Evolutionary conservation across 2,797 vertebrate genomes (phyloP).

Genomic region (Megalops cyprinoides): DNA sequence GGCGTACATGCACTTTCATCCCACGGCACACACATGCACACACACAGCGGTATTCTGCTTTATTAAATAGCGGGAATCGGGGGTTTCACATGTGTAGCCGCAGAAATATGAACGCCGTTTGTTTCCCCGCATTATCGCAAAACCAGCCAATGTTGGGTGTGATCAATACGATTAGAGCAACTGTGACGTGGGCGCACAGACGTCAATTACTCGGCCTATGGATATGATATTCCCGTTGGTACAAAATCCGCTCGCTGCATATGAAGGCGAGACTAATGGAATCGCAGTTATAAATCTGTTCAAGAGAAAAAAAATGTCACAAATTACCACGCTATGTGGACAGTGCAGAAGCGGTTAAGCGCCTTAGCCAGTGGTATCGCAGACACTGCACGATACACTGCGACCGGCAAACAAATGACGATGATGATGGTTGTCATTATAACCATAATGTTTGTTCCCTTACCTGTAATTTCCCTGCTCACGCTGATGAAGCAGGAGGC

Average conservation of each 20-base stretch:
- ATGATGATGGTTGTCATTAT: neutral
- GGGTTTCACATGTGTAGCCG: neutral
- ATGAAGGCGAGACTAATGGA: neutral
- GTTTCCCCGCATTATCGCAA: neutral
- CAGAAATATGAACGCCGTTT: neutral
- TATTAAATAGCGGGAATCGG: neutral
- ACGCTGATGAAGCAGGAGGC: constrained; percentile 65
- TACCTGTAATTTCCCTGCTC: constrained; percentile 77
- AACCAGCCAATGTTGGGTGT: neutral
- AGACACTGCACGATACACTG: neutral
- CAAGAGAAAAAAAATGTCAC: neutral
- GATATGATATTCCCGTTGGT: constrained; percentile 13
- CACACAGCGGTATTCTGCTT: neutral
- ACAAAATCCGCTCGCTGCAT: neutral
- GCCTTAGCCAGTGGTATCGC: neutral
- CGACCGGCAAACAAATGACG: constrained; percentile 3
- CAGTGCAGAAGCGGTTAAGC: neutral
- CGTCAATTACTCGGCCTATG: neutral
- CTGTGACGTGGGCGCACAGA: neutral
- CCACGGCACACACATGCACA: neutral
- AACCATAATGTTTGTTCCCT: constrained; percentile 34
- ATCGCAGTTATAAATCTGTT: too few relatives aligned
- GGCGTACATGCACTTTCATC: neutral
- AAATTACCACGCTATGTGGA: neutral
- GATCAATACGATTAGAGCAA: constrained; percentile 18